phyloP scores from a whole-genome alignment of 2,888 invertebrate species.

The Drosophila sordidula region DNA sequence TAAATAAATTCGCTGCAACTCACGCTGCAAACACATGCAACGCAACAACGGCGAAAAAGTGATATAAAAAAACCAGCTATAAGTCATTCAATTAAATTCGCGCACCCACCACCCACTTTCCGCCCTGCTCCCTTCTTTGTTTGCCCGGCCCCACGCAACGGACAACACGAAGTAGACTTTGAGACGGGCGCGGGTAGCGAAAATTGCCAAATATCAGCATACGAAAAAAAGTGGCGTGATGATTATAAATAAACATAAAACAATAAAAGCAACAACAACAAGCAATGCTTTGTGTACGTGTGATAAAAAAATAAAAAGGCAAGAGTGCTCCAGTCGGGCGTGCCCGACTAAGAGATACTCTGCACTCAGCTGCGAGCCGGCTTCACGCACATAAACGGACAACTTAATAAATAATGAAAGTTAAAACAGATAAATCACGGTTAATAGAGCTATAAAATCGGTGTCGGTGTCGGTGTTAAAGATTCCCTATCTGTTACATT shows the following conservation, averaged over 20 bases:
- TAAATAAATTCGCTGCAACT: conserved; percentile 18
- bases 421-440: no score
- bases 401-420: no score
- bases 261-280: conserved; percentile 49
- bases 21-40: conserved; percentile 3
- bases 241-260: conserved; percentile 67
- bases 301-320: conserved; percentile 50
- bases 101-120: not conserved
- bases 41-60: conserved; percentile 5
- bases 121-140: not conserved
- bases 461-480: no score
- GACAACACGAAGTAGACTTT: conserved; percentile 13
- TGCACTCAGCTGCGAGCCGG: not conserved
- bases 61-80: conserved; percentile 21
- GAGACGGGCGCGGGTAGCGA: not conserved
- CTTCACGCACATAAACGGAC: no score
- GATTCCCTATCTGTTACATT: not conserved
- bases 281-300: conserved; percentile 32
- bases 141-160: conserved; percentile 9
- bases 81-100: conserved; percentile 60
- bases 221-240: conserved; percentile 69
- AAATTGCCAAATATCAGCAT: conserved; percentile 33
- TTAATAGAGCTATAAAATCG: no score
- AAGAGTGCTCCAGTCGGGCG: not conserved
- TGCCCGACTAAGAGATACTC: not conserved